Evolutionary conservation across 2,888 invertebrate species (phyloP), one percentile per base, ranked within the genome.

Genomic region (Agrilus biguttatus): DNA sequence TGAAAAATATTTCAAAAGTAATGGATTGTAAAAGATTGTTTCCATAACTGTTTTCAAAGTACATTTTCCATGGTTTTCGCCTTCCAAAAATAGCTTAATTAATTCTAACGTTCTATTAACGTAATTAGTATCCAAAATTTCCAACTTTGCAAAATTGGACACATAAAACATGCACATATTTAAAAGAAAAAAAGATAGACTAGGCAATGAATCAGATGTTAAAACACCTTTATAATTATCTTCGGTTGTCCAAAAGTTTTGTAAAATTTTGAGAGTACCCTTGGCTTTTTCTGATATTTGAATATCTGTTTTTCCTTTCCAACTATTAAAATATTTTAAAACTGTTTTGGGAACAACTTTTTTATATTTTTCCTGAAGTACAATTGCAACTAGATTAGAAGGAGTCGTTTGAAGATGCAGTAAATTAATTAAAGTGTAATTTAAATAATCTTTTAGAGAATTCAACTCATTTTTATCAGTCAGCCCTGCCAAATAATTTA

Each of bases 361-460:
- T 49, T 73, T 65, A 36, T 67, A 67, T 51, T 70, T 69, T n/a
- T 68, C 63, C 37, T 45, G 14, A 8, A 37, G 35, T 23, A 72
- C 64, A 38, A 77, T 56, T 32, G 67, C 56, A 49, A 70, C 67
- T 3, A 78, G 70, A 42, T 70, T 53, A 39, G 68, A 66, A 1
- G 73, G 70, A 2, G 69, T 66, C 47, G 72, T 72, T 62, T 78
- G 79, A 43, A 65, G 67, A 55, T 80, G 78, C 21, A 79, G 65
- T 49, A 78, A 68, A 60, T 77, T 73, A n/a, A 70, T 55, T 8
- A 69, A 47, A 34, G 69, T 68, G 34, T 63, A 56, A 48, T 68
- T 65, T 8, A 69, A 49, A 49, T 72, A 77, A 51, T 59, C 60
- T 49, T 62, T 58, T 52, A 47, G 65, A 56, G 14, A 54, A 49